phyloP scores from a whole-genome alignment of 2,797 vertebrate species.

The Glossophaga mutica region DNA sequence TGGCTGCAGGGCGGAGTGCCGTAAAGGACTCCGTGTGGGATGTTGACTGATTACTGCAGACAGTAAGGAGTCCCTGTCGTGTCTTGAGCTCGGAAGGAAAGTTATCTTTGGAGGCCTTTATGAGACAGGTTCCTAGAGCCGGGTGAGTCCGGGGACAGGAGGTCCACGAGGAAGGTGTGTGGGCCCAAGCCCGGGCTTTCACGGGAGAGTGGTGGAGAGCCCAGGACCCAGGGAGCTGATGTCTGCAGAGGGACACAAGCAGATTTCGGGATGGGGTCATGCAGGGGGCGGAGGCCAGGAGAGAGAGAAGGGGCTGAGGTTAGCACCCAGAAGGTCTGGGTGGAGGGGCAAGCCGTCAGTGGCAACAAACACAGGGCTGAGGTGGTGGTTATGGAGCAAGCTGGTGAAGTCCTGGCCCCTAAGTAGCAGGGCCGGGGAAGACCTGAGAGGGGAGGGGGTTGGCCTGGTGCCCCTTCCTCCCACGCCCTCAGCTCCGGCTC shows the following conservation, averaged over 20 bases:
- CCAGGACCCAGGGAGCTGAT: neutral
- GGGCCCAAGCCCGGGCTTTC: neutral
- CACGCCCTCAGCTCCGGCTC: too few species aligned
- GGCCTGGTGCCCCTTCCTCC: neutral
- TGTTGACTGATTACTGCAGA: neutral
- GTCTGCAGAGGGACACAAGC: neutral
- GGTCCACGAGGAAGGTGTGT: neutral
- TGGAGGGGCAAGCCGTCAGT: neutral
- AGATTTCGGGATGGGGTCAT: neutral
- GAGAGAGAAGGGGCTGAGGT: neutral
- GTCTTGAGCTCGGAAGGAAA: neutral
- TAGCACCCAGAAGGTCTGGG: neutral
- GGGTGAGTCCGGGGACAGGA: neutral
- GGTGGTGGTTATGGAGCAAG: fast-evolving
- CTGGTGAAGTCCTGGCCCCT: neutral
- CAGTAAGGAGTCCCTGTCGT: neutral
- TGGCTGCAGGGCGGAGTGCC: too few species aligned
- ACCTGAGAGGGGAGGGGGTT: neutral
- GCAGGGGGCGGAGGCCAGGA: neutral
- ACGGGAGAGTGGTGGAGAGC: neutral
- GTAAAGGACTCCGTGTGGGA: neutral
- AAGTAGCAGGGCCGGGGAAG: neutral
- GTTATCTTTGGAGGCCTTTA: neutral
- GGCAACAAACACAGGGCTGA: neutral
- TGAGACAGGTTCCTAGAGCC: neutral